Conservation (phyloP, 1,140 invertebrate species). For the Heliothis virescens region DNA sequence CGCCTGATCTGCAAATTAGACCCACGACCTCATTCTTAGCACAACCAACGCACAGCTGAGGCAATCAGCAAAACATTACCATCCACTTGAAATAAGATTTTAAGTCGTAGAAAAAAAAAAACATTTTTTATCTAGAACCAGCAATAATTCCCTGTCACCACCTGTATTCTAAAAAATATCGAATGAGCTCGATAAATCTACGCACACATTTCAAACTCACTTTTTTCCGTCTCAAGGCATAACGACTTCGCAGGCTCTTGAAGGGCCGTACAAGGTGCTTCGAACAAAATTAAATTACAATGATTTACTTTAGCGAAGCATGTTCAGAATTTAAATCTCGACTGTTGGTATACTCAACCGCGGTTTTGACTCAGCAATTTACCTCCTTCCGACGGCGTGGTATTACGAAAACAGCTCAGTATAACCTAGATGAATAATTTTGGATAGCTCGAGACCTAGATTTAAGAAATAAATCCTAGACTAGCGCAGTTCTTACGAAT, state of each 20-base stretch:
- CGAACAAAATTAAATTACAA: constrained; percentile 71
- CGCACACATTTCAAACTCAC: constrained; percentile 14
- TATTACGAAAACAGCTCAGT: constrained; percentile 37
- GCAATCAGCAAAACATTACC: no score
- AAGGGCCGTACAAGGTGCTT: constrained; percentile 53
- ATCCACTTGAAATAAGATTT: no score
- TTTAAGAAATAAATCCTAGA: constrained; percentile 12
- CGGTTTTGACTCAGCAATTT: constrained; percentile 63
- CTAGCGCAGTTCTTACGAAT: not conserved
- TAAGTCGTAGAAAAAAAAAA: no score
- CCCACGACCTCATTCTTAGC: no score
- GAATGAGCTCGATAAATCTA: constrained; percentile 11
- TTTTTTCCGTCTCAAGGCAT: constrained; percentile 15
- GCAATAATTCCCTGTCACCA: no score
- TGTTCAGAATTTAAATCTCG: constrained; percentile 67
- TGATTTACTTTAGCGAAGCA: constrained; percentile 66
- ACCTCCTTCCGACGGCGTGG: constrained; percentile 28
- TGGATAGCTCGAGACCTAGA: constrained; percentile 34
- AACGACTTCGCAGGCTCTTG: constrained; percentile 51
- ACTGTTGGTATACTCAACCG: constrained; percentile 51
- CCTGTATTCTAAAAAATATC: no score
- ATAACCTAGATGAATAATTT: constrained; percentile 35
- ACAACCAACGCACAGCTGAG: no score
- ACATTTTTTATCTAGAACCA: no score
- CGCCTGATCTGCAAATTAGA: no score